Evolutionary conservation across 2,888 invertebrate genomes (phyloP), one percentile per base, ranked within the genome.

Genomic region (Habroteleia sp.): DNA sequence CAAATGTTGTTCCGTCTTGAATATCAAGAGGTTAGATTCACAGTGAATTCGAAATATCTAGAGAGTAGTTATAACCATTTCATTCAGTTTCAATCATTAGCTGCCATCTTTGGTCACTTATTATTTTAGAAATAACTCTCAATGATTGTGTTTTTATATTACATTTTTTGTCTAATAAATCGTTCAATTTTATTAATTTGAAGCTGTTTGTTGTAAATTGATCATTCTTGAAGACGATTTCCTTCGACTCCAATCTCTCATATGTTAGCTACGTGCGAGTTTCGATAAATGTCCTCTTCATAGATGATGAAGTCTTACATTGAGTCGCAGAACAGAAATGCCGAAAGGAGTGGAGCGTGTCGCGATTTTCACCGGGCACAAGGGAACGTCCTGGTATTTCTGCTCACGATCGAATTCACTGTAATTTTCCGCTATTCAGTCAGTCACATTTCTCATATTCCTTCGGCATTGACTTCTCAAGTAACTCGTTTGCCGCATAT

Each of bases 371-470:
- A 50, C 11, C 11, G 33, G 33, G 35, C 25, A 35, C 8, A 39
- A 23, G 46, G 11, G 44, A 74, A 74, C 58, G 65, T 76, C 71
- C 13, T 7, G 52, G 46, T 66, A 66, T 76, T 77, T 65, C 73
- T 63, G 65, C 73, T 75, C 76, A 69, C 75, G 74, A 75, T 41
- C 65, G 76, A 80, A 71, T 79, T 77, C 48, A 39, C 66, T 27
- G 74, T 81, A 80, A 80, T 81, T 80, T 80, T 80, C 79, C 76
- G 78, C 77, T 65, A 79, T 79, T 79, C 77, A 78, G 73, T 74
- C 71, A 73, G 41, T 69, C 44, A 56, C 78, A 33, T 60, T 60
- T 44, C 35, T 60, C 46, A 60, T 39, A 48, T 37, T 62, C 62
- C 29, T 20, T 29, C 29, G 37, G 31, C 44, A 60, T 27, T 48